Evolutionary conservation across 2,888 invertebrate species (phyloP).

Genomic region (Lydus trimaculatus): DNA sequence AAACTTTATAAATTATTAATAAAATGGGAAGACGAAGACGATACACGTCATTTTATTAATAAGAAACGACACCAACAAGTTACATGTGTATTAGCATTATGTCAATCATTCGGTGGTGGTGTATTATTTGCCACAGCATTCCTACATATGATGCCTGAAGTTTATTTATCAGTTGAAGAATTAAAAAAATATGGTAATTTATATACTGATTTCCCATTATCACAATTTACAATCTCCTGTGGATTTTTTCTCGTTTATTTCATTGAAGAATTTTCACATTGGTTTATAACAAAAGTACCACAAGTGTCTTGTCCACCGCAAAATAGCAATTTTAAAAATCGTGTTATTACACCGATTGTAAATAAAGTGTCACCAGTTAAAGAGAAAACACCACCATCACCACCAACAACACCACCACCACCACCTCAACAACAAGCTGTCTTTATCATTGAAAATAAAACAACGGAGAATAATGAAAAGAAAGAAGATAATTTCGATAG

Average conservation of each 20-base stretch:
- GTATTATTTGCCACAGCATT: conserved; percentile 67
- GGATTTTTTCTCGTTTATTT: conserved; percentile 66
- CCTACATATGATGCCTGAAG: conserved; percentile 67
- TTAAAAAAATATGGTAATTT: conserved; percentile 51
- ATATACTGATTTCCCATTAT: conserved; percentile 57
- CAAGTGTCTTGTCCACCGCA: conserved; percentile 32
- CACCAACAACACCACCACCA: conserved; percentile 18
- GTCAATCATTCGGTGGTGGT: conserved; percentile 65
- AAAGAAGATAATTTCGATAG: conserved; percentile 17
- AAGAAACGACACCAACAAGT: conserved; percentile 52
- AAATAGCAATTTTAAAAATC: conserved; percentile 1
- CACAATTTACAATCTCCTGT: conserved; percentile 63
- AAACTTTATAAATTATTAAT: conserved; percentile 59
- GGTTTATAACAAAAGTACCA: conserved; percentile 51
- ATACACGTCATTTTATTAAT: conserved; percentile 48
- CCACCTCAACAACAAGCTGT: conserved; percentile 29
- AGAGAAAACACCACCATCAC: conserved; percentile 25
- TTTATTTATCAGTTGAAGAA: conserved; percentile 58
- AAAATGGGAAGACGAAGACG: conserved; percentile 53
- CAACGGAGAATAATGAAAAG: conserved; percentile 19
- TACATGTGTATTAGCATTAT: conserved; percentile 53
- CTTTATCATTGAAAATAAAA: conserved; percentile 25
- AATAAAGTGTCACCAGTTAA: conserved; percentile 39
- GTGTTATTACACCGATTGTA: conserved; percentile 24
- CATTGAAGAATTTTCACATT: conserved; percentile 63